A percentile compares a stretch with the other conserved stretches of the same genome.
These are phyloP conservation scores for Daubentonia madagascariensis DNA, from an alignment of 2,113 vertebrate genomes.

Conservation along the genomic window DNA sequence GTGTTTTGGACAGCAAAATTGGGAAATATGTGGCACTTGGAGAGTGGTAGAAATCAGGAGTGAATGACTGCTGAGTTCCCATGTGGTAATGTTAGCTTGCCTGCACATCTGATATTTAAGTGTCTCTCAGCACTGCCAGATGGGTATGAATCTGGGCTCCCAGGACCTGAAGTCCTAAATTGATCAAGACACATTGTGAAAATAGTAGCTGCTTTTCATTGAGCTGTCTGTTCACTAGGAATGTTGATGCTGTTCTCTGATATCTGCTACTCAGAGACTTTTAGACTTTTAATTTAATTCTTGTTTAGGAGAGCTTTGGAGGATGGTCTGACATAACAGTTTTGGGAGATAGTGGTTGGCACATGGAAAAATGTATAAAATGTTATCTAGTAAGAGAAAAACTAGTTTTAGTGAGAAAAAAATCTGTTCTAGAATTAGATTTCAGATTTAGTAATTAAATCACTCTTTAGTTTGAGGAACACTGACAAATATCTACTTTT, in stretches of 20 bases:
- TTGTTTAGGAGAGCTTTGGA: neutral
- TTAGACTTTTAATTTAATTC: constrained; percentile 56
- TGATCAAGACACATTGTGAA: constrained; percentile 75
- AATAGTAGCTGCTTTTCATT: constrained; percentile 66
- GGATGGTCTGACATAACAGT: neutral
- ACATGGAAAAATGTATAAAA: constrained; percentile 64
- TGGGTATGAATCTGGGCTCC: constrained; percentile 70
- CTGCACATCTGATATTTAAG: constrained; percentile 66
- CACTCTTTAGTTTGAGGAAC: neutral
- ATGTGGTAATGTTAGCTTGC: constrained; percentile 16
- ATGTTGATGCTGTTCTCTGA: constrained; percentile 34
- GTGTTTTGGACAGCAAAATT: constrained; percentile 42
- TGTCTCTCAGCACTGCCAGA: constrained; percentile 69
- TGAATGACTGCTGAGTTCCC: constrained; percentile 35
- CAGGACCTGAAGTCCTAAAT: constrained; percentile 67
- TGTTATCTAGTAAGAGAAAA: constrained; percentile 44
- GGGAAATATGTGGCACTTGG: neutral
- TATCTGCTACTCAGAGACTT: constrained; percentile 47
- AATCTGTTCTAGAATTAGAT: constrained; percentile 51
- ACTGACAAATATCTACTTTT: constrained; percentile 10
- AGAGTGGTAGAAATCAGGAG: constrained; percentile 40
- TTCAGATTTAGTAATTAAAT: constrained; percentile 62
- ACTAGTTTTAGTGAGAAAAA: constrained; percentile 32
- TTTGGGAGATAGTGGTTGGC: neutral
- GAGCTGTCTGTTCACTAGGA: constrained; percentile 35